phyloP scores from a whole-genome alignment of 2,797 vertebrate genomes.

The Manis crassicaudata region DNA sequence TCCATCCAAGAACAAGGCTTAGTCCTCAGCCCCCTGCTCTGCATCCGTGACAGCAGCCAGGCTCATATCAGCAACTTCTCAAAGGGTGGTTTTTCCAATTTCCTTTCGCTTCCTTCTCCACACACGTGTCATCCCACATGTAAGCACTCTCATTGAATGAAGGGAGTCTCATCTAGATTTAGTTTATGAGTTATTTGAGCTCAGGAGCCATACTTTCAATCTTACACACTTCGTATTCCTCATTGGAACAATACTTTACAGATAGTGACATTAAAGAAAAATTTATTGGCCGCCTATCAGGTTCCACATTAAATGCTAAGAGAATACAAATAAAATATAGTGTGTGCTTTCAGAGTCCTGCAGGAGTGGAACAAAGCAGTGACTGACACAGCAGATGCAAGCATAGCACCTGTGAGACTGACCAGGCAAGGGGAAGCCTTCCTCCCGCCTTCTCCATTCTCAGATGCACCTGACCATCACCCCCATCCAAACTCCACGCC shows the following conservation, averaged over 20 bases:
- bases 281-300: background rate
- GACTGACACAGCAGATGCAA: accelerated
- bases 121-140: background rate
- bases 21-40: background rate
- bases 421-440: background rate
- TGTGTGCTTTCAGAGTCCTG: background rate
- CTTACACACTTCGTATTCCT: background rate
- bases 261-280: background rate
- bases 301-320: background rate
- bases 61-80: background rate
- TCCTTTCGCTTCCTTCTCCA: background rate
- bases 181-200: background rate
- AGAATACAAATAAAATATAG: background rate
- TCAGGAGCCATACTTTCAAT: background rate
- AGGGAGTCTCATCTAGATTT: background rate
- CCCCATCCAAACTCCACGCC: background rate
- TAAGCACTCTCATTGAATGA: background rate
- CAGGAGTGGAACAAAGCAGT: background rate
- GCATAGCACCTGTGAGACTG: accelerated
- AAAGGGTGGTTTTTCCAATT: background rate
- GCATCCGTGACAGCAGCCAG: background rate
- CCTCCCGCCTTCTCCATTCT: background rate
- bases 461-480: background rate
- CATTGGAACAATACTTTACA: background rate
- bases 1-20: background rate